Conservation (phyloP, 2,888 invertebrate species). For the Smittia sp. region DNA sequence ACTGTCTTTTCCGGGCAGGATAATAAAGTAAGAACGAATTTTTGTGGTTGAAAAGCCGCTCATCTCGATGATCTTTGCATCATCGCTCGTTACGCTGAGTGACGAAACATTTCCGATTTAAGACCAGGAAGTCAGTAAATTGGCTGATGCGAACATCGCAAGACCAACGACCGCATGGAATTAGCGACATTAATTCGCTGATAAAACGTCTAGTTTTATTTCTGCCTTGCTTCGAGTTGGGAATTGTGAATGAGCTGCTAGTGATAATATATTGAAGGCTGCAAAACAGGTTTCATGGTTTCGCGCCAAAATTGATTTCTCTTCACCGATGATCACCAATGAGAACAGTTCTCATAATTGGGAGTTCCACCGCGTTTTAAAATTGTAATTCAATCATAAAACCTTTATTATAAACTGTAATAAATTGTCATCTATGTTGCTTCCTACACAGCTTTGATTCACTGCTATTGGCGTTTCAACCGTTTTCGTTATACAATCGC, state of each 20-base stretch:
- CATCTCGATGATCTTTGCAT: not conserved
- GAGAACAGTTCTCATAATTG: not conserved
- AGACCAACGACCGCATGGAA: not conserved
- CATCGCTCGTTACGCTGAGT: too few relatives aligned
- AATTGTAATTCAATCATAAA: not conserved
- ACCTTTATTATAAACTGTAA: not conserved
- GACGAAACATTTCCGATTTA: not conserved
- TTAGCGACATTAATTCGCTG: conserved; percentile 6
- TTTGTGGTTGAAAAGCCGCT: not conserved
- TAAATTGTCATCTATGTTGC: not conserved
- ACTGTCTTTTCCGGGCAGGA: too few relatives aligned
- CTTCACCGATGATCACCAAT: not conserved
- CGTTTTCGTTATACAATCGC: not conserved
- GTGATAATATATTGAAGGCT: not conserved
- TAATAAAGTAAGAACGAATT: too few relatives aligned
- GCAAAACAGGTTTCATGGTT: not conserved
- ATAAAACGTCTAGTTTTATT: conserved; percentile 1
- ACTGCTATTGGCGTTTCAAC: not conserved
- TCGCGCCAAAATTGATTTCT: conserved; percentile 6
- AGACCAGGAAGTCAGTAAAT: not conserved
- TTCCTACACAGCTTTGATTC: not conserved
- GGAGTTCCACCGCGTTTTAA: not conserved
- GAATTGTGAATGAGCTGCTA: not conserved
- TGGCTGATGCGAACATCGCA: not conserved
- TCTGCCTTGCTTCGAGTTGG: not conserved